Evolutionary conservation across 2,797 vertebrate genomes (phyloP).

Genomic region (Cephalopachus bancanus): DNA sequence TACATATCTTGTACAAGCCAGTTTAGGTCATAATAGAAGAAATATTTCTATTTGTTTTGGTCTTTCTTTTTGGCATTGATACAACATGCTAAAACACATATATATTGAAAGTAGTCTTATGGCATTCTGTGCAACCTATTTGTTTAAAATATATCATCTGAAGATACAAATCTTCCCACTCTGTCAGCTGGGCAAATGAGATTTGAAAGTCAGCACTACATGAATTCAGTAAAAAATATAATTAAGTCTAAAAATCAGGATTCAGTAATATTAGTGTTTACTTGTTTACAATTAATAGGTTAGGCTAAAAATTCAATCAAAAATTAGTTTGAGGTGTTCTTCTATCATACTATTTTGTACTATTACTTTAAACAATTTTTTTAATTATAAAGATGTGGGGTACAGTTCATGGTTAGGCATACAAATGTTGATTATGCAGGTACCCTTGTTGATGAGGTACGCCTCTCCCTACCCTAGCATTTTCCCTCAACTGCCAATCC

Average conservation of each 20-base stretch:
- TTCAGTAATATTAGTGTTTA: neutral
- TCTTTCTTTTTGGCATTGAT: neutral
- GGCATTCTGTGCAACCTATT: neutral
- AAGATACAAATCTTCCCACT: neutral
- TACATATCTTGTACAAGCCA: neutral
- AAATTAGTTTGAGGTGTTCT: neutral
- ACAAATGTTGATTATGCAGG: no score
- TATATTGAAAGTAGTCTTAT: neutral
- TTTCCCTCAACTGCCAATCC: no score
- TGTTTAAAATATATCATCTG: neutral
- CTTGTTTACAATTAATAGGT: neutral
- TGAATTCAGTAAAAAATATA: neutral
- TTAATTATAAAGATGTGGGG: no score
- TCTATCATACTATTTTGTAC: neutral
- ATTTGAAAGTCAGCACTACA: neutral
- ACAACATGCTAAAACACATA: neutral
- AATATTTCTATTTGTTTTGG: neutral
- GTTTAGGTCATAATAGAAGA: neutral
- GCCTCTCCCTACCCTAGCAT: no score
- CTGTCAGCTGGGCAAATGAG: neutral
- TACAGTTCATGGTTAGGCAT: no score
- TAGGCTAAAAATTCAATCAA: constrained; percentile 15
- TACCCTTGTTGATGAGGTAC: no score
- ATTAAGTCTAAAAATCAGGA: neutral
- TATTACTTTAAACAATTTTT: neutral